Conservation (phyloP, 2,797 vertebrate genomes). For the Malacoraja senta region DNA sequence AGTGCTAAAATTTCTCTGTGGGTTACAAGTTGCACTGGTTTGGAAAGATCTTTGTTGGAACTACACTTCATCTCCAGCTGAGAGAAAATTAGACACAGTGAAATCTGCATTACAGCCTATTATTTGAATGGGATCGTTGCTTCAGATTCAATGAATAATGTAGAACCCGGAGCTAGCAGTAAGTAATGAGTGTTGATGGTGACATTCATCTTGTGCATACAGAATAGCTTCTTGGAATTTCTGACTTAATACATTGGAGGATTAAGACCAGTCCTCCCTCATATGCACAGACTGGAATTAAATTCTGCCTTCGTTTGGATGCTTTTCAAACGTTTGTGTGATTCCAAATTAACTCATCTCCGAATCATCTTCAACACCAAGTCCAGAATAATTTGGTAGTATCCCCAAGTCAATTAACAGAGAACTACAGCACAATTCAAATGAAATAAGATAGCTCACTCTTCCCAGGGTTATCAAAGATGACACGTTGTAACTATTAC, state of each 20-base stretch:
- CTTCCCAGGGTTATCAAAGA: neutral
- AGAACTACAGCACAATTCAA: neutral
- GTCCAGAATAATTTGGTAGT: neutral
- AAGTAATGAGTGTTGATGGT: neutral
- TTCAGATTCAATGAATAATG: slow-evolving; percentile 20
- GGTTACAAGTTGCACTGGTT: no score
- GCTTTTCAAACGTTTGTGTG: neutral
- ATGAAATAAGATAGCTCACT: neutral
- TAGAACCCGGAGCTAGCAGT: neutral
- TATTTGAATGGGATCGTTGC: neutral
- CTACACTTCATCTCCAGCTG: neutral
- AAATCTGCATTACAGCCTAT: neutral
- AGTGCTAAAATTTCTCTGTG: neutral
- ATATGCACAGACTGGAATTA: neutral
- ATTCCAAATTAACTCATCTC: neutral
- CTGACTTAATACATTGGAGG: neutral
- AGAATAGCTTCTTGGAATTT: neutral
- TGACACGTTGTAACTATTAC: neutral
- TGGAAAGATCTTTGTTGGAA: neutral
- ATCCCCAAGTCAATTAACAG: neutral
- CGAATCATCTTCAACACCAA: neutral
- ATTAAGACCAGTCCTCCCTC: neutral
- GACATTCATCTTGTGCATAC: neutral
- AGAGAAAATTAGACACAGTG: neutral
- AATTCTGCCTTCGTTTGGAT: neutral